Base-by-base conservation (phyloP, 1,140 invertebrate species). In the Drosophila paulistorum region DNA sequence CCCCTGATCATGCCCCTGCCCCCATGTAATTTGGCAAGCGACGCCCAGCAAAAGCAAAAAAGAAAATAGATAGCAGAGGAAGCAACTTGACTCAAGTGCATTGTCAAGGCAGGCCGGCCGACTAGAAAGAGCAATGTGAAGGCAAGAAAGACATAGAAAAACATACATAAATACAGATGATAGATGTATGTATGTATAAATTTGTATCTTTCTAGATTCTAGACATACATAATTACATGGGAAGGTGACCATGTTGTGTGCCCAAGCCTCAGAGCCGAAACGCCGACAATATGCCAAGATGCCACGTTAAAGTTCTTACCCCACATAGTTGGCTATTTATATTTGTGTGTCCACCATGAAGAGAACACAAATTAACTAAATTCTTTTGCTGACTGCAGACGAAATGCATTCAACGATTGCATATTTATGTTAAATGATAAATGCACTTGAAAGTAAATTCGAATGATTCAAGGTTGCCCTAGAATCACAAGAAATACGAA, bases 31-130 rank as follows among this genome's bases (percentile, higher is more conserved):
- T 86, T 86, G 82, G 82, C 82, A 66, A 76, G 60, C 61, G 75
- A 73, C 73, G 65, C 68, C 77, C 70, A 77, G 74, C 59, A 75
- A 58, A 76, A 76, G 73, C 11, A 48, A 14, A 48, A 14, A 33
- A 20, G 23, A 30, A 48, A 42, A 42, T 26, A 54, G 63, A 39
- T 51, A 66, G 59, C 68, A 79, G 69, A 86, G 83, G 82, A 86
- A 86, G 79, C 83, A 87, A 86, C 82, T 87, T 86, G 82, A 86
- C 76, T 86, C 82, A 86, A 86, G 82, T 86, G 83, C 82, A 86
- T 83, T 86, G 82, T 87, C 82, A 86, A 86, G 82, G 82, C 78
- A 68, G 65, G 55, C 66, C 14, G 37, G 33, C 65, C 57, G 58
- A 51, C 41, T 26, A 59, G 30, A 30, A 30, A 48, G 55, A 73